phyloP scores from a whole-genome alignment of 2,888 invertebrate species.

The Cheilosia scutellata region DNA sequence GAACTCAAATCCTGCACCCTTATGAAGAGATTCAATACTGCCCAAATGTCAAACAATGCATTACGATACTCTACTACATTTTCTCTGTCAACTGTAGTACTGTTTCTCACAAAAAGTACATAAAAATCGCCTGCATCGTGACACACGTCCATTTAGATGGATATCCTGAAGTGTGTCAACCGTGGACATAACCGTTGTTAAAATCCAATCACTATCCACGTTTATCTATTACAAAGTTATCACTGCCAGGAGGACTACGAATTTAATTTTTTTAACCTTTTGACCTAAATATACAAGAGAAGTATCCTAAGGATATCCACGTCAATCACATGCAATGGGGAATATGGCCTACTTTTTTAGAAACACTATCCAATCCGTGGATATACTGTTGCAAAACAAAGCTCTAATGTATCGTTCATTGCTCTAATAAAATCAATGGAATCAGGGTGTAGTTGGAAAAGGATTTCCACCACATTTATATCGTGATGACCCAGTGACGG shows the following conservation, averaged over 20 bases:
- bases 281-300: constrained; percentile 39
- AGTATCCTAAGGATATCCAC: constrained; percentile 45
- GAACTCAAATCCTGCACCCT: no score
- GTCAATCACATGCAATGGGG: not conserved
- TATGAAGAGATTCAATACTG: no score
- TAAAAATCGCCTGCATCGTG: not conserved
- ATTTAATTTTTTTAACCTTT: constrained; percentile 22
- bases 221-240: constrained; percentile 15
- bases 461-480: constrained; percentile 36
- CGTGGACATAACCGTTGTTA: not conserved
- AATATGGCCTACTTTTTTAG: constrained; percentile 32
- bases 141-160: constrained; percentile 5
- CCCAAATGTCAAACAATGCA: no score
- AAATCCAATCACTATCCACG: constrained; percentile 20
- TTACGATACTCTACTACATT: no score
- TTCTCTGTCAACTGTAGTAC: no score
- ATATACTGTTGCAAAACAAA: not conserved
- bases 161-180: not conserved
- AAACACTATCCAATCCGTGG: not conserved
- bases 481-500: constrained; percentile 41
- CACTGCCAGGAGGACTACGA: not conserved
- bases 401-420: constrained; percentile 42
- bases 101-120: not conserved
- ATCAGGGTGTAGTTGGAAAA: constrained; percentile 39
- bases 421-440: constrained; percentile 56